These are phyloP conservation scores for Dryadula phaetusa DNA, from an alignment of 2,888 invertebrate species.

Conservation along the genomic window DNA sequence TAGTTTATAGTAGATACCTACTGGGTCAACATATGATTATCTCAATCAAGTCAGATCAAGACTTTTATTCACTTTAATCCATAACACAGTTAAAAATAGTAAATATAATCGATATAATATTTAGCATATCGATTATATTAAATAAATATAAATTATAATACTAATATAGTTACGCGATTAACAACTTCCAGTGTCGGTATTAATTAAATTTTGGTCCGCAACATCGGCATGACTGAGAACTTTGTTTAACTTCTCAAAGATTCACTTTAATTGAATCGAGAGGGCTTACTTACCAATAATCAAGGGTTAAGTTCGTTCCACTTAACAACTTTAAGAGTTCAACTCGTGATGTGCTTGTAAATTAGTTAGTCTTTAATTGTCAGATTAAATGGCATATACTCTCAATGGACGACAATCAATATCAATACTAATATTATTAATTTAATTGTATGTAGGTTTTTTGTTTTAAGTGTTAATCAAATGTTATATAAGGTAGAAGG, in stretches of 20 bases:
- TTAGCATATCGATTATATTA: not conserved
- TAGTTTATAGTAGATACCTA: too few relatives aligned
- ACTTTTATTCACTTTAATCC: too few relatives aligned
- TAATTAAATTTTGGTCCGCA: conserved; percentile 41
- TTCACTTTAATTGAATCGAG: conserved; percentile 71
- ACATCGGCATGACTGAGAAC: conserved; percentile 33
- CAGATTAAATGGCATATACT: conserved; percentile 8
- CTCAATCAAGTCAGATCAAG: too few relatives aligned
- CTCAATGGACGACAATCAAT: not conserved
- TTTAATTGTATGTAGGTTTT: too few relatives aligned
- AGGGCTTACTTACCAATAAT: conserved; percentile 74
- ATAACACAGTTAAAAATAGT: not conserved
- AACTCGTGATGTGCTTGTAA: conserved; percentile 37
- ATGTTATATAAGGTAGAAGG: too few relatives aligned
- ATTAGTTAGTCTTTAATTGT: conserved; percentile 48
- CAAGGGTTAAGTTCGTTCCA: conserved; percentile 69
- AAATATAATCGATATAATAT: not conserved
- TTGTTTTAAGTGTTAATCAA: too few relatives aligned
- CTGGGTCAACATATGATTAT: too few relatives aligned
- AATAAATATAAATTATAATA: conserved; percentile 8
- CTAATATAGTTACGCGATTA: conserved; percentile 29
- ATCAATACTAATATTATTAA: not conserved
- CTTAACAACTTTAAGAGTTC: conserved; percentile 60
- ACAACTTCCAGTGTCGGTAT: conserved; percentile 34
- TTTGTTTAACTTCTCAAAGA: conserved; percentile 54